A percentile compares a stretch with the other conserved stretches of the same genome.
Evolutionary conservation across 2,113 vertebrate genomes (phyloP).

Genomic region (Rhynchomys soricoides): DNA sequence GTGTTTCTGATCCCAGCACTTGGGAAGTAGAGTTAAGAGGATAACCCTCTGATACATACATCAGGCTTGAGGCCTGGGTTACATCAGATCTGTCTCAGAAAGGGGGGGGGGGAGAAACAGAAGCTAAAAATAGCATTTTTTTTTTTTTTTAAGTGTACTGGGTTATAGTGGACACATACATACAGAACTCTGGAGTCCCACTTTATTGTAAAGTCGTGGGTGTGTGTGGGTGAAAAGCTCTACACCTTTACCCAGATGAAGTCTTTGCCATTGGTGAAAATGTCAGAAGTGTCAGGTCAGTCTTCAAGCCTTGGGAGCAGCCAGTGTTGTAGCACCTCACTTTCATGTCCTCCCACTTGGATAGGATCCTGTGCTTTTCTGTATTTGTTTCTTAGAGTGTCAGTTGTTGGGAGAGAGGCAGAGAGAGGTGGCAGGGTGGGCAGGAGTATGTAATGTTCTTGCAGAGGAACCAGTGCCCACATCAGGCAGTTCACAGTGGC

Average conservation of each 20-base stretch:
- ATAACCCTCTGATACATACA: neutral
- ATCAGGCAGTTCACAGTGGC: neutral
- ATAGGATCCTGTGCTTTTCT: neutral
- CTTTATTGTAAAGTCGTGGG: conserved; percentile 57
- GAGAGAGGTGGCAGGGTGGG: no score
- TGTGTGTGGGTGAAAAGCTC: neutral
- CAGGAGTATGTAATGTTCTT: no score
- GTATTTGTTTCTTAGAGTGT: fast-evolving
- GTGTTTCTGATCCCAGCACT: neutral
- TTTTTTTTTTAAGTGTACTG: neutral
- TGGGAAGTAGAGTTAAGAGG: neutral
- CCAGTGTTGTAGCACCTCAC: no score
- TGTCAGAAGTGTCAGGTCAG: neutral
- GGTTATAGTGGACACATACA: neutral
- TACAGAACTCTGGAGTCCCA: conserved; percentile 59
- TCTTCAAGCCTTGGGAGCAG: fast-evolving
- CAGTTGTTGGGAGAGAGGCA: neutral
- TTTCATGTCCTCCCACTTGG: neutral
- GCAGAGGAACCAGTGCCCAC: neutral
- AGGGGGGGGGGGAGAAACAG: fast-evolving
- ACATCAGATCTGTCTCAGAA: neutral
- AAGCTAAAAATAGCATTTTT: neutral
- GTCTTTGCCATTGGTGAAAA: conserved; percentile 5
- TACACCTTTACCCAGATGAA: neutral
- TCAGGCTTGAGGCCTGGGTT: neutral